A percentile compares a stretch with the other conserved stretches of the same genome.
phyloP scores from a whole-genome alignment of 2,113 vertebrate species.

The Salvelinus sp. region DNA sequence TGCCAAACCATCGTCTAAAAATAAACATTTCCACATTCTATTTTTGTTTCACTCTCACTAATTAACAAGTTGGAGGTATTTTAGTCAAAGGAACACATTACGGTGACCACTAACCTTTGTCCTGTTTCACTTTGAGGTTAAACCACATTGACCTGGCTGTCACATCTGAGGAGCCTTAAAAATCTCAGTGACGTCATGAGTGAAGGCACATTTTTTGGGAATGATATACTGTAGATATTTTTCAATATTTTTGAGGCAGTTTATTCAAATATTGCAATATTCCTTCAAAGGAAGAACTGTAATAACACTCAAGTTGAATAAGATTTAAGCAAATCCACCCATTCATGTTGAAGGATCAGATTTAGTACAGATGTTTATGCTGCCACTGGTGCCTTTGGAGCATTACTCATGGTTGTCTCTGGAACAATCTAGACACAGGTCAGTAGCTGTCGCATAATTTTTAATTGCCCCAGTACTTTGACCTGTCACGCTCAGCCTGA shows the following conservation, averaged over 20 bases:
- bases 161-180: neutral
- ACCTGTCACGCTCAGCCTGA: neutral
- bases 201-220: neutral
- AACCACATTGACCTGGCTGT: conserved; percentile 1
- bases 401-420: neutral
- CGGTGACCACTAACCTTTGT: conserved; percentile 15
- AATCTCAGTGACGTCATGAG: neutral
- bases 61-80: conserved; percentile 6
- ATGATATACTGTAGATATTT: neutral
- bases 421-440: neutral
- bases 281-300: neutral
- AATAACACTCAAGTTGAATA: neutral
- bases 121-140: neutral
- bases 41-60: neutral
- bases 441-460: neutral
- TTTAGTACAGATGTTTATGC: neutral
- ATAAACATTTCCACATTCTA: conserved; percentile 34
- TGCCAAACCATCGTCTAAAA: conserved; percentile 26
- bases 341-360: neutral
- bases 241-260: neutral
- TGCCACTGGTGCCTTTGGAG: neutral
- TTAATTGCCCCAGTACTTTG: neutral
- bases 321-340: neutral
- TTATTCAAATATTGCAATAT: neutral
- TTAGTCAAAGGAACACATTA: conserved; percentile 2